phyloP scores from a whole-genome alignment of 1,140 invertebrate genomes.

The Physella acuta region DNA sequence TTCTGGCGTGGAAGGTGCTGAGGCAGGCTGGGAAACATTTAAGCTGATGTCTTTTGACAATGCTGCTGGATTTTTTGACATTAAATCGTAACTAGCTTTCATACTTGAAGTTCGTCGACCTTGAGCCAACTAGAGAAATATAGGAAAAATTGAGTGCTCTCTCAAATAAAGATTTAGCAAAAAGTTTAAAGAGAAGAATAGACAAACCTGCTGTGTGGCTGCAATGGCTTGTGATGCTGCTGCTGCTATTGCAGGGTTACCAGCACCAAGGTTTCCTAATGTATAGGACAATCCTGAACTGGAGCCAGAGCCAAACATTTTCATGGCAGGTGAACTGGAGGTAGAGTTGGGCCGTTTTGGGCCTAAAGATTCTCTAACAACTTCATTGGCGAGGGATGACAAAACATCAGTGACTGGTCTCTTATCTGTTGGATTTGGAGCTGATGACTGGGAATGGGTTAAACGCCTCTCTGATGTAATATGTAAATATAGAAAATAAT shows the following conservation, averaged over 20 bases:
- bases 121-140: conserved; percentile 77
- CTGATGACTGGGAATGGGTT: conserved; percentile 30
- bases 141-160: conserved; percentile 1
- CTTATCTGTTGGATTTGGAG: conserved; percentile 49
- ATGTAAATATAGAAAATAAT: not conserved
- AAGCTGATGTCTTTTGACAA: conserved; percentile 66
- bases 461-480: conserved; percentile 48
- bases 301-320: conserved; percentile 43
- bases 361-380: conserved; percentile 51
- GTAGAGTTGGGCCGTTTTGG: conserved; percentile 40
- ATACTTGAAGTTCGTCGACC: conserved; percentile 89
- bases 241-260: conserved; percentile 82
- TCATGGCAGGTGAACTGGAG: conserved; percentile 48
- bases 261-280: conserved; percentile 71
- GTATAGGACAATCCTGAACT: conserved; percentile 35
- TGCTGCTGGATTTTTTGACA: conserved; percentile 61
- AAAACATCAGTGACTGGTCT: conserved; percentile 67
- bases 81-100: conserved; percentile 75
- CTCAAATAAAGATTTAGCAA: not conserved
- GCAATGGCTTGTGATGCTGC: conserved; percentile 94
- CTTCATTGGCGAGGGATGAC: conserved; percentile 61
- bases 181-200: no score
- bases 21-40: conserved; percentile 71
- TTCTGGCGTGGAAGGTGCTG: conserved; percentile 77
- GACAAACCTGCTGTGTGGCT: conserved; percentile 80